Evolutionary conservation across 1,140 invertebrate species (phyloP).

Genomic region (Dreissena rostriformis): DNA sequence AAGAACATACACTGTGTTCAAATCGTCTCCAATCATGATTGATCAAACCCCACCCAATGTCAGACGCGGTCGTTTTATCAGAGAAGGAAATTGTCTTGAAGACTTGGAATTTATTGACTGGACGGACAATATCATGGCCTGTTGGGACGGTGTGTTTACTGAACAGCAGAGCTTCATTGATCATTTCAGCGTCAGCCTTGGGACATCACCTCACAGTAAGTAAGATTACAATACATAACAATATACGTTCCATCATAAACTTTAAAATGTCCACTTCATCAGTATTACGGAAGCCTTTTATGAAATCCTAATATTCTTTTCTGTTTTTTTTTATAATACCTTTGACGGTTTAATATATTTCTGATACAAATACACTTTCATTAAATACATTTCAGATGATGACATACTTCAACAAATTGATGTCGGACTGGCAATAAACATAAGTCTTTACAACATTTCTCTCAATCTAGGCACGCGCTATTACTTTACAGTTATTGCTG

Average conservation of each 20-base stretch:
- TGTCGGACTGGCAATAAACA: conserved; percentile 32
- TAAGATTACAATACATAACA: too few species aligned
- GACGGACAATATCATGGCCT: conserved; percentile 36
- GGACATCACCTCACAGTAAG: conserved; percentile 52
- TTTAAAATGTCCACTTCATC: background rate
- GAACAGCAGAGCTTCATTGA: conserved; percentile 47
- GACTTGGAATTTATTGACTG: conserved; percentile 32
- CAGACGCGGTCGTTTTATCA: conserved; percentile 8
- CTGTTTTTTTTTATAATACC: background rate
- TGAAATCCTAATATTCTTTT: background rate
- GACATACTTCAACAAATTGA: conserved; percentile 31
- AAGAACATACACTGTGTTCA: background rate
- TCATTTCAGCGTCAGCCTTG: conserved; percentile 43
- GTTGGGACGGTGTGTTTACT: conserved; percentile 57
- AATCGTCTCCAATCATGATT: conserved; percentile 6
- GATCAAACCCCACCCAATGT: conserved; percentile 24
- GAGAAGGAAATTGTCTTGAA: conserved; percentile 3
- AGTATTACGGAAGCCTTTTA: background rate
- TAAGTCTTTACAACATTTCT: conserved; percentile 1
- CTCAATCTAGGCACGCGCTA: conserved; percentile 56
- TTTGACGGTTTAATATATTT: background rate
- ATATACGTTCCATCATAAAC: too few species aligned
- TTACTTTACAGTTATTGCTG: conserved; percentile 57
- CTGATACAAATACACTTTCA: background rate
- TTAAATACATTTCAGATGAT: conserved; percentile 49